phyloP scores from a whole-genome alignment of 2,797 vertebrate species.

The Falco naumanni region DNA sequence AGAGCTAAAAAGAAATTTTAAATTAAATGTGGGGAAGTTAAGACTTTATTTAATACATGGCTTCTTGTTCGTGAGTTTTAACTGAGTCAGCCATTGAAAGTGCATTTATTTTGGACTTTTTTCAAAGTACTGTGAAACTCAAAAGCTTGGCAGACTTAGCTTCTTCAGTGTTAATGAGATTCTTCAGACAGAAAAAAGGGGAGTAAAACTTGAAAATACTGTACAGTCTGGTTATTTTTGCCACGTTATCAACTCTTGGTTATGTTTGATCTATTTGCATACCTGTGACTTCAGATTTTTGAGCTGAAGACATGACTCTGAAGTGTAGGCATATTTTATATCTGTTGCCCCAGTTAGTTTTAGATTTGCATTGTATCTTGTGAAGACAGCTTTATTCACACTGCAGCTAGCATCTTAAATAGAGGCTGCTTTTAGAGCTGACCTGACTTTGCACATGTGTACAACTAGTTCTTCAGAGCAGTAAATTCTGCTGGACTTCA shows the following conservation, averaged over 20 bases:
- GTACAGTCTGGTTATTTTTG: slow-evolving; percentile 28
- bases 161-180: not conserved
- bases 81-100: not conserved
- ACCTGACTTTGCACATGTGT: not conserved
- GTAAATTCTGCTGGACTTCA: not conserved
- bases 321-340: slow-evolving; percentile 39
- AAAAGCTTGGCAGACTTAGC: slow-evolving; percentile 13
- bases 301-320: slow-evolving; percentile 34
- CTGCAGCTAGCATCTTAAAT: not conserved
- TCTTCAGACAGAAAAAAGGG: slow-evolving; percentile 25
- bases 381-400: slow-evolving; percentile 16
- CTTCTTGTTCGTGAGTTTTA: not conserved
- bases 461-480: not conserved
- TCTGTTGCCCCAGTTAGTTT: slow-evolving; percentile 44
- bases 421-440: slow-evolving; percentile 1
- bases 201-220: not conserved
- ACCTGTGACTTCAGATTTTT: slow-evolving; percentile 50
- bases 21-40: not conserved
- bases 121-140: not conserved
- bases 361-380: slow-evolving; percentile 45
- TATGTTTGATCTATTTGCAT: slow-evolving; percentile 46
- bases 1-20: not conserved
- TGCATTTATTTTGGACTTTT: slow-evolving; percentile 3
- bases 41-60: not conserved
- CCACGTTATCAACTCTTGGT: not conserved